A percentile compares a stretch with the other conserved stretches of the same genome.
These are phyloP conservation scores for Portunus trituberculatus DNA, from an alignment of 1,140 invertebrate genomes.

Conservation along the genomic window DNA sequence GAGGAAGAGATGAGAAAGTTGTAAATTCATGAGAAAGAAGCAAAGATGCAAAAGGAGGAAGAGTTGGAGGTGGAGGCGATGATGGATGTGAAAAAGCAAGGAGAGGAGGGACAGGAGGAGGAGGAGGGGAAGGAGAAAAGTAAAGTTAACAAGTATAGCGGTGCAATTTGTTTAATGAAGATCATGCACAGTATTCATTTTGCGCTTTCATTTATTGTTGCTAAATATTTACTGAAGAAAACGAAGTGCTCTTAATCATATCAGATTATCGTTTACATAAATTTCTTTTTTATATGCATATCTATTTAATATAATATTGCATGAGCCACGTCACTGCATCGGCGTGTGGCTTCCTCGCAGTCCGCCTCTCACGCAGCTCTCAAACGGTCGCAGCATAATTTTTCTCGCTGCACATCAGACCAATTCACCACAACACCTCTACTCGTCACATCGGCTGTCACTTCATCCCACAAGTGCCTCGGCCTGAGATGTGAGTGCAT, in stretches of 20 bases:
- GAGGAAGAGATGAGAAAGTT: no score
- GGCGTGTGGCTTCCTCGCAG: background rate
- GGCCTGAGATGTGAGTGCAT: background rate
- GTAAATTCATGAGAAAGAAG: no score
- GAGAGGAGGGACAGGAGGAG: background rate
- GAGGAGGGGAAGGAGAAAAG: background rate
- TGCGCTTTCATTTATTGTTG: background rate
- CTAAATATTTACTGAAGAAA: background rate
- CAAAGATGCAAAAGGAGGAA: background rate
- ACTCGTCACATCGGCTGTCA: background rate
- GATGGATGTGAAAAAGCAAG: background rate
- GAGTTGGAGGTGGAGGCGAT: background rate
- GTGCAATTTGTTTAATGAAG: slow-evolving; percentile 7
- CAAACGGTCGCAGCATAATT: no score
- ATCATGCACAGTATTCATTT: background rate
- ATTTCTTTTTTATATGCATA: background rate
- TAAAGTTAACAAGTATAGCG: background rate
- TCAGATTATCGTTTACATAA: background rate
- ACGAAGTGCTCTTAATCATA: slow-evolving; percentile 11
- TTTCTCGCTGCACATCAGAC: background rate
- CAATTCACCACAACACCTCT: background rate
- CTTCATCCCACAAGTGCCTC: background rate
- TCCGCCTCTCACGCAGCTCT: background rate
- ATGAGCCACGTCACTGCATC: background rate
- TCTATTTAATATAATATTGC: background rate